Base-by-base conservation (phyloP, 2,113 vertebrate species). In the Rhinolophus sinicus region DNA sequence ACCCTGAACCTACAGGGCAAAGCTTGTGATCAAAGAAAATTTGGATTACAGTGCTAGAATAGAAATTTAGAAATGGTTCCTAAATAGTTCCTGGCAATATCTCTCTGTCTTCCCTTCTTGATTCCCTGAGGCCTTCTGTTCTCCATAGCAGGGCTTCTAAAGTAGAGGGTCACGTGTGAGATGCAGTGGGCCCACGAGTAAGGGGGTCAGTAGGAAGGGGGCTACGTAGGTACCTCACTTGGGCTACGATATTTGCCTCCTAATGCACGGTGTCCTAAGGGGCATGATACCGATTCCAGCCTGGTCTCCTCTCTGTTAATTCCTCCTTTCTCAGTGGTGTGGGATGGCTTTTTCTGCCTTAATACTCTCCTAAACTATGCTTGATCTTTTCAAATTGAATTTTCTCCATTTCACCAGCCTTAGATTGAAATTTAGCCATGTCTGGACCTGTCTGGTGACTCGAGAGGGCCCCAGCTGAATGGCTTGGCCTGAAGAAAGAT, bases 61-160 rank as follows among this genome's bases (percentile, higher is more conserved):
- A 82, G 72, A 84, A 90, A 93, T 90, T 65, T 80, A 56, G 80
- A 90, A 72, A 64, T 38, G 13, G 14, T 52, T 88, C 65, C 50
- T 54, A 90, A 72, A 70, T 38, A 10, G 14, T 52, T 88, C 65
- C 50, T 54, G 67, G 80, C n/a, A 56, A 13, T 35, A 30, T 52
- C 33, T 95, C 35, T 52, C 56, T 84, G 26, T 78, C 56, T 78
- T 81, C 56, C 26, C 6, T 24, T 81, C 26, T 67, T 40, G 33
- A 47, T 84, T 69, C 35, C 35, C 40, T 40, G 56, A 67, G 50
- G 35, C 8, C 19, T 77, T 88, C 84, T 50, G 16, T 52, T 60
- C 26, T 38, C 22, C 12, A 33, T 0, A 47, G n/a, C 77, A 76
- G 75, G 22, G 56, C 47, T 77, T 88, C 64, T 88, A 19, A 58